Percentiles rank a stretch among this genome's conserved stretches.
Conservation (phyloP, 2,888 invertebrate genomes). For the Drosophila neotestacea region DNA sequence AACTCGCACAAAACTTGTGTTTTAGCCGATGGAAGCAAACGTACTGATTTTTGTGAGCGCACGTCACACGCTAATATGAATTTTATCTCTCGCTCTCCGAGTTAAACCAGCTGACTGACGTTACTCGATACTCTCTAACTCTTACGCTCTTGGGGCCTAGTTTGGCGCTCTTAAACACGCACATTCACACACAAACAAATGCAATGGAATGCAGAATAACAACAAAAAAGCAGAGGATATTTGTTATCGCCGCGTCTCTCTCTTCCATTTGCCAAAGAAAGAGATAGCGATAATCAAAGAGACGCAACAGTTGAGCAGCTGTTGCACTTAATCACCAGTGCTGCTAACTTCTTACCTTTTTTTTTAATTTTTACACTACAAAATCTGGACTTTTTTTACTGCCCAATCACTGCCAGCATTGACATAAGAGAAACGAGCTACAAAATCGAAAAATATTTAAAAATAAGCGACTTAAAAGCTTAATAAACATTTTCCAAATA, state of each 20-base stretch:
- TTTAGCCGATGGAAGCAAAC: constrained; percentile 64
- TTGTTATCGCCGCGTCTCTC: constrained; percentile 38
- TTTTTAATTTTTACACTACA: too few species aligned
- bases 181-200: constrained; percentile 23
- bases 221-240: constrained; percentile 19
- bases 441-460: too few species aligned
- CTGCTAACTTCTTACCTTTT: constrained; percentile 1
- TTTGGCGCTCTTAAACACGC: constrained; percentile 43
- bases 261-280: constrained; percentile 28
- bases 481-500: too few species aligned
- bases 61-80: constrained; percentile 72
- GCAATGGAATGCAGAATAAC: constrained; percentile 32
- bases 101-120: constrained; percentile 50
- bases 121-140: constrained; percentile 33
- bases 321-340: constrained; percentile 30
- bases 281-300: constrained; percentile 33
- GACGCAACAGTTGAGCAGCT: constrained; percentile 44
- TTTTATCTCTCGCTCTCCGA: constrained; percentile 49
- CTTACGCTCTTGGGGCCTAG: constrained; percentile 16
- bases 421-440: too few species aligned
- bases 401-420: too few species aligned
- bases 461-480: too few species aligned
- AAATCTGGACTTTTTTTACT: too few species aligned
- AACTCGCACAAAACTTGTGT: constrained; percentile 49
- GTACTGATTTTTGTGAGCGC: constrained; percentile 72